Evolutionary conservation across 2,888 invertebrate genomes (phyloP), one percentile per base, ranked within the genome.

Genomic region (Meganola albula): DNA sequence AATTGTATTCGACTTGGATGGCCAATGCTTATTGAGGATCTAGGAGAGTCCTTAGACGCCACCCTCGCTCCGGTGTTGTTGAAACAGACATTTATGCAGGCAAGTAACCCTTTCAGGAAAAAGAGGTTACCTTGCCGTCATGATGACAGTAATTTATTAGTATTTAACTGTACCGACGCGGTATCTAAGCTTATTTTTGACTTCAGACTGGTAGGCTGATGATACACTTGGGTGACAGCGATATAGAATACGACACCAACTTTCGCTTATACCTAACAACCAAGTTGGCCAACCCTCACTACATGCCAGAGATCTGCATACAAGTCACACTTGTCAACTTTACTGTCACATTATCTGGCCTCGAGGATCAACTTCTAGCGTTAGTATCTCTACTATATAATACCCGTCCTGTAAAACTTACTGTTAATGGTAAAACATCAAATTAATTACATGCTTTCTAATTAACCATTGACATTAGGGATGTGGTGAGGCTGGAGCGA

Each of bases 281-380:
- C 1, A 97, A 97, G 74, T 80, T 97, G 33, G 90, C 95, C 0
- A 97, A 97, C 85, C 98, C 98, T 0, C 97, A 97, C 79, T 97
- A 96, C 74, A 76, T 97, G 42, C 97, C 97, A 0, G 97, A 97
- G 48, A 90, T 96, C 40, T 96, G 97, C 62, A 95, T 95, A 38
- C 95, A 96, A 85, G 97, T 97, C 1, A 95, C 96, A 0, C 87
- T 98, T 7, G 93, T 98, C 4, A 97, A 98, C 78, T 98, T 98
- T 67, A 93, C 96, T 31, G 97, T 97, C 18, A 97, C 97, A 0
- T 90, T 92, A 1, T 92, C 92, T 24, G 97, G 97, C 2, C 83
- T 98, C 2, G 97, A 97, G 70, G 97, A 97, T 73, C 97, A 97
- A 67, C 78, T 98, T 21, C 82, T 97, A 22, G 95, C 95, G 96